Evolutionary conservation across 2,888 invertebrate genomes (phyloP), one percentile per base, ranked within the genome.

Genomic region (Andrena flavipes): DNA sequence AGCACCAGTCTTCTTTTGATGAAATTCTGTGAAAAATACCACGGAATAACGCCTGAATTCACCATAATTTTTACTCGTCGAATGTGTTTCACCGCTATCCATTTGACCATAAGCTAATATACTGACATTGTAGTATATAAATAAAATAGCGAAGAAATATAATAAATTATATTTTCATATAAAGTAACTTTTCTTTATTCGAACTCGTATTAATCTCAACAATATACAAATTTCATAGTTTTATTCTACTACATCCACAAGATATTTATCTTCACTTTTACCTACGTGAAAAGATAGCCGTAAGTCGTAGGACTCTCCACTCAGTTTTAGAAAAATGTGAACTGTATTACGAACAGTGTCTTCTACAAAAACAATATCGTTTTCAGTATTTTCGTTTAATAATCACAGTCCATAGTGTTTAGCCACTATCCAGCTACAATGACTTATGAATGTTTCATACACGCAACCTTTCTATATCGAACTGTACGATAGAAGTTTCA

Each of bases 41-140:
- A 2, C 95, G 98, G 99, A 84, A 99, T 99, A 0, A 99, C 96
- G 70, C 99, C 99, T 94, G 95, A 94, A 68, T 59, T 95, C 95
- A 0, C 96, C 96, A 86, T 97, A 97, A 65, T 96, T 95, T 0
- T 98, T 98, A 0, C 98, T 99, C 99, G 99, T 99, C 0, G 98
- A 97, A 93, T 97, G 96, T 0, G 99, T 99, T 94, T 99, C 99
- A 0, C 99, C 98, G 54, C 98, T 98, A 0, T 98, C 99, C 0
- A 99, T 99, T 94, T 99, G 99, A 0, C 99, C 99, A 94, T 99
- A 99, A 0, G 99, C 99, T 71, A 99, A 93, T 75, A 99, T 97
- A 2, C n/a, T n/a, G n/a, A n/a, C n/a, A n/a, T 54, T n/a, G 48
- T 23, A 26, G 48, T 10, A 48, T 23, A n/a, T 13, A 42, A 13